Conservation (phyloP, 2,888 invertebrate genomes). For the Drosophila robusta region DNA sequence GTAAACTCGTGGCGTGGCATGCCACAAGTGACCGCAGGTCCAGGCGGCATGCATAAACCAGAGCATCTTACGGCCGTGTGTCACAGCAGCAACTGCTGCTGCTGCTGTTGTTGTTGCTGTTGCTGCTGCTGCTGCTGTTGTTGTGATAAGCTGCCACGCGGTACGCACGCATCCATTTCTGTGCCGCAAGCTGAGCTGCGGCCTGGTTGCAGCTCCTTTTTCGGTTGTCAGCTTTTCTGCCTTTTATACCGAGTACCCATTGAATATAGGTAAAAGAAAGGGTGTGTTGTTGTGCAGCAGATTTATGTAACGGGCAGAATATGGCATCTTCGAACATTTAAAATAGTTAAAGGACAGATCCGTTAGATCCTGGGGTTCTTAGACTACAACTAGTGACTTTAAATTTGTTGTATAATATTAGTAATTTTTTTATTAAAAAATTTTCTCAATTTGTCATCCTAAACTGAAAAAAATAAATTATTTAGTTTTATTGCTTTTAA, state of each 20-base stretch:
- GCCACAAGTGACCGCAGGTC: slow-evolving; percentile 79
- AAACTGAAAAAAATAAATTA: no score
- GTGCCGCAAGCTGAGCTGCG: slow-evolving; percentile 25
- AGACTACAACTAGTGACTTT: no score
- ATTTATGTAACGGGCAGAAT: no score
- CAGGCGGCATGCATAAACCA: slow-evolving; percentile 64
- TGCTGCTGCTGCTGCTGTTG: slow-evolving; percentile 14
- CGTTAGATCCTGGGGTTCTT: no score
- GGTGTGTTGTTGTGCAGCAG: no score
- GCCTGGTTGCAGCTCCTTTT: slow-evolving; percentile 11
- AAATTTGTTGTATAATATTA: no score
- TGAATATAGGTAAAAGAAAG: neutral
- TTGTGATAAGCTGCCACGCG: slow-evolving; percentile 76
- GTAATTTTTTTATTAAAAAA: no score
- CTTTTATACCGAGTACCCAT: slow-evolving; percentile 5
- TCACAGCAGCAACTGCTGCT: neutral
- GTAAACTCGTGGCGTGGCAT: slow-evolving; percentile 49
- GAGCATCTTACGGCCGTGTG: slow-evolving; percentile 60
- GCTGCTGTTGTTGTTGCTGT: neutral
- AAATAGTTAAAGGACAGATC: no score
- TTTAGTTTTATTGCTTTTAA: no score
- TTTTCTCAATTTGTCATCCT: no score
- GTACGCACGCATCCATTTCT: slow-evolving; percentile 51
- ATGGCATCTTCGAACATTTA: no score
- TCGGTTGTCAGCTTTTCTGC: slow-evolving; percentile 19